Evolutionary conservation across 1,140 invertebrate genomes (phyloP).

Genomic region (Dreissena polymorpha): DNA sequence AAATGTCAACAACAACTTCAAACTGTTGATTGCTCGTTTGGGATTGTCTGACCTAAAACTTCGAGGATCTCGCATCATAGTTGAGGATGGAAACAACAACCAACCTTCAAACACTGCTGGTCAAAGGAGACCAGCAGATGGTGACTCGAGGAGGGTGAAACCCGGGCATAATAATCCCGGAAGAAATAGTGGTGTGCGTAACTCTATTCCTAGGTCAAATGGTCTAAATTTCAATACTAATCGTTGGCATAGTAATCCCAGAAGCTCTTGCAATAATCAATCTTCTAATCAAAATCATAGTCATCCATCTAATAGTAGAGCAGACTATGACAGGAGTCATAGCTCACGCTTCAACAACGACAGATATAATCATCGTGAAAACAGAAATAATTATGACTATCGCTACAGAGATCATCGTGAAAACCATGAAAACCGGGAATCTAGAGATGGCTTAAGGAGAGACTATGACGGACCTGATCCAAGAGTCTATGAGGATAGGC

Average conservation of each 20-base stretch:
- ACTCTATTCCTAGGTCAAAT: neutral
- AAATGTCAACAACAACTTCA: conserved; percentile 5
- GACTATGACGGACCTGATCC: neutral
- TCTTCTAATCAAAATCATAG: neutral
- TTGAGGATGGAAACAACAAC: neutral
- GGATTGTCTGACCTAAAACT: conserved; percentile 17
- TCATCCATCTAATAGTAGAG: neutral
- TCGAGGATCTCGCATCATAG: neutral
- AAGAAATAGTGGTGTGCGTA: no score
- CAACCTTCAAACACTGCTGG: neutral
- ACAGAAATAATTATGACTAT: conserved; percentile 1
- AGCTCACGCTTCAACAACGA: neutral
- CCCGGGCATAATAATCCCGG: no score
- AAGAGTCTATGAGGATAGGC: no score
- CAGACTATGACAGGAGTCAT: neutral
- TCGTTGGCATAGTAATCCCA: conserved; percentile 25
- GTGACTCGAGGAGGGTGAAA: neutral
- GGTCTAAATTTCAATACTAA: neutral
- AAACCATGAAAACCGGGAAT: neutral
- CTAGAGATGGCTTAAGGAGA: neutral
- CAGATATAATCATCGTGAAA: neutral
- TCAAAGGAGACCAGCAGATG: neutral
- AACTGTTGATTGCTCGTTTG: conserved; percentile 3
- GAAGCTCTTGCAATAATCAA: neutral
- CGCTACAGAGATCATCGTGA: neutral